Evolutionary conservation across 2,113 vertebrate species (phyloP), one percentile per base, ranked within the genome.

Genomic region (Meriones unguiculatus): DNA sequence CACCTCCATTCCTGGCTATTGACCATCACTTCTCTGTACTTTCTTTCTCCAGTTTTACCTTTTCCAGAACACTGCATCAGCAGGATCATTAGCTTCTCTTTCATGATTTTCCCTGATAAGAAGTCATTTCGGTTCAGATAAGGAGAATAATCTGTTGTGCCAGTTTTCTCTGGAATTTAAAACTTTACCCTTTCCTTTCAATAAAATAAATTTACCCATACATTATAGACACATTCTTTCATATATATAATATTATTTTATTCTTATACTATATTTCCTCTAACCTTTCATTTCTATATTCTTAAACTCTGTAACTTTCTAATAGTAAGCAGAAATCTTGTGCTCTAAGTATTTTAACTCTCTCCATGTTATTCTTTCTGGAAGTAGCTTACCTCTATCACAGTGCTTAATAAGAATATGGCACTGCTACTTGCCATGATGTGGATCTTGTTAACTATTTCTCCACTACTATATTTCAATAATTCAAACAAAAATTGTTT

Each of bases 201-300:
- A 92, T 62, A 69, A 65, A 76, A 41, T 41, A 46, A 46, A 24
- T 38, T 77, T 96, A 90, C 25, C 25, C 70, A 24, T 35, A 22
- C 1, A 50, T 84, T 57, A 75, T 32, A 89, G 25, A 86, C 52
- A 30, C 38, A 17, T 86, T 9, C 52, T 82, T 73, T 95, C 7
- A 7, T 1, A 22, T 1, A 22, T 18, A 8, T 25, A n/a, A 14
- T 28, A 28, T 28, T 72, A 77, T 89, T 89, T 80, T 87, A 32
- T 77, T 95, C 52, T 95, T 94, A 5, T 38, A 41, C 65, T 86
- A 32, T 7, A 52, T 91, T 93, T 94, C 70, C 72, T 91, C 65
- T 94, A 28, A 87, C 30, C 8, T 73, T 91, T 41, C 3, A 90
- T 78, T 93, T 89, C 6, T 14, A 28, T 24, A 24, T 78, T 91